A percentile compares a stretch with the other conserved stretches of the same genome.
These are phyloP conservation scores for Dipodomys ordii DNA, from an alignment of 2,113 vertebrate species.

Conservation along the genomic window DNA sequence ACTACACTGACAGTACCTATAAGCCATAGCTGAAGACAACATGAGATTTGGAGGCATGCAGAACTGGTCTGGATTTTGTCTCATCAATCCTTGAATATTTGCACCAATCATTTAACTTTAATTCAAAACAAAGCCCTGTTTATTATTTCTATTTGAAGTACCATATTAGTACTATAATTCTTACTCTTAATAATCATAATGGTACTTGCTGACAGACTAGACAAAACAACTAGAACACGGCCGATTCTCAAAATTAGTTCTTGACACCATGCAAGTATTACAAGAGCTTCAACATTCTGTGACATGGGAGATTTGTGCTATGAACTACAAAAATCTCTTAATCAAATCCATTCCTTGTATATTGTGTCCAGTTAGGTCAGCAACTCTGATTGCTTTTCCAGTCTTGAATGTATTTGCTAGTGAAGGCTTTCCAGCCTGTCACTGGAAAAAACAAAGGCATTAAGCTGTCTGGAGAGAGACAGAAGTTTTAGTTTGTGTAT, in stretches of 20 bases:
- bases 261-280: background rate
- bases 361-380: conserved; percentile 65
- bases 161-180: background rate
- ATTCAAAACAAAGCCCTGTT: background rate
- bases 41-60: background rate
- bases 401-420: conserved; percentile 23
- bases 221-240: background rate
- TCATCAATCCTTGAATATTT: background rate
- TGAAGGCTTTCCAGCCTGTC: conserved; percentile 31
- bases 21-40: background rate
- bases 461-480: conserved; percentile 62
- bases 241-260: background rate
- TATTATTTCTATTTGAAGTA: background rate
- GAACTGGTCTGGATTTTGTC: background rate
- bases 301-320: background rate
- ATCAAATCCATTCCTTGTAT: conserved; percentile 60
- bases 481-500: conserved; percentile 33
- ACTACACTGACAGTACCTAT: background rate
- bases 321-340: background rate
- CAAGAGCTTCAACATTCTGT: background rate
- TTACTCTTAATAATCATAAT: background rate
- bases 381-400: conserved; percentile 39
- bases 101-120: background rate
- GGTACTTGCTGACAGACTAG: background rate
- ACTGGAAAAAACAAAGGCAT: conserved; percentile 72